phyloP scores from a whole-genome alignment of 1,140 invertebrate species.

The Hylaeus volcanicus region DNA sequence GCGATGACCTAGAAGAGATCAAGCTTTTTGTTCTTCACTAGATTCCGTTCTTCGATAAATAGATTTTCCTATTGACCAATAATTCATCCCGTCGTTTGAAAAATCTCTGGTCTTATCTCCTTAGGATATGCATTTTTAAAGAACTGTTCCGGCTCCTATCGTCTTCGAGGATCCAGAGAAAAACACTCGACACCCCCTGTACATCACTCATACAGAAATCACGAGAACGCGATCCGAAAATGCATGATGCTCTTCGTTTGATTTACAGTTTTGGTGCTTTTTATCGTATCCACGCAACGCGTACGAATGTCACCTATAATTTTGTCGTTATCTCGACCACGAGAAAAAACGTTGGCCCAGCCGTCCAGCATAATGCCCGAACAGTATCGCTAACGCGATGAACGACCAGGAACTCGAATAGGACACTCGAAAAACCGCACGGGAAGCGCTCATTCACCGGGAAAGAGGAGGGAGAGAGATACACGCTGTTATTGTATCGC shows the following conservation, averaged over 20 bases:
- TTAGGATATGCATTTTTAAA: no score
- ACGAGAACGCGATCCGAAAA: background rate
- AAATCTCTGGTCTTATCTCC: no score
- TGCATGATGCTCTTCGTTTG: background rate
- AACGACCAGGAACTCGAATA: background rate
- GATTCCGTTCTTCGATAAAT: no score
- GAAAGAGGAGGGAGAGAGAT: background rate
- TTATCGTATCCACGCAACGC: slow-evolving; percentile 2
- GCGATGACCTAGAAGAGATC: no score
- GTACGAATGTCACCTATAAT: background rate
- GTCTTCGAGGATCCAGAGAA: no score
- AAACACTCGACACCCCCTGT: no score
- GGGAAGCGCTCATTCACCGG: background rate
- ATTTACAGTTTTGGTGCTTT: background rate
- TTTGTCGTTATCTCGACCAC: background rate
- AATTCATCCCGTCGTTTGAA: no score
- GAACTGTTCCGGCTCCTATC: no score
- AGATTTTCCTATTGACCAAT: no score
- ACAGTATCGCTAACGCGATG: background rate
- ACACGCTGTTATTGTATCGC: slow-evolving; percentile 33
- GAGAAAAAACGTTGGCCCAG: background rate
- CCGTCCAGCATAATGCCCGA: background rate
- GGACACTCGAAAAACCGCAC: slow-evolving; percentile 23
- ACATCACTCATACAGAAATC: no score
- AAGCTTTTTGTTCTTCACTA: no score